Evolutionary conservation across 2,888 invertebrate genomes (phyloP).

Genomic region (Cephus nigrinus): DNA sequence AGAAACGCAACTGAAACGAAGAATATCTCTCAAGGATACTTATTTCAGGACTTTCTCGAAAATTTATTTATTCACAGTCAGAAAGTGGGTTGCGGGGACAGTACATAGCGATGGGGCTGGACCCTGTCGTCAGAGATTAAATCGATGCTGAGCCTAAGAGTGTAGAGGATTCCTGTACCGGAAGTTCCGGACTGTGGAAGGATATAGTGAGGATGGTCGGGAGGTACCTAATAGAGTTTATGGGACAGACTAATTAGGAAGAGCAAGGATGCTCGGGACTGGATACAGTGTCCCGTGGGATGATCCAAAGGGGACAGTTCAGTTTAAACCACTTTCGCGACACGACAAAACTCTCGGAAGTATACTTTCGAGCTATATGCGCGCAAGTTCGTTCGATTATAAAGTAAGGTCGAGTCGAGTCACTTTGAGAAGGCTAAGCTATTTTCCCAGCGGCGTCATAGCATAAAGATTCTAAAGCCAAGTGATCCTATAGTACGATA

Average conservation of each 20-base stretch:
- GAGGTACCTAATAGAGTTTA: constrained; percentile 48
- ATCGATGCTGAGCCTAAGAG: neutral
- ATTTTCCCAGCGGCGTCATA: neutral
- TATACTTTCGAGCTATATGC: neutral
- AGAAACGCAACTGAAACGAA: neutral
- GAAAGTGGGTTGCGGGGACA: neutral
- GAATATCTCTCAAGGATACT: neutral
- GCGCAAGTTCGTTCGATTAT: neutral
- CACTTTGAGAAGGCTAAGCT: neutral
- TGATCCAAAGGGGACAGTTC: constrained; percentile 37
- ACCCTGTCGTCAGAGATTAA: neutral
- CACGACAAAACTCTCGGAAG: neutral
- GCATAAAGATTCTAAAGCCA: neutral
- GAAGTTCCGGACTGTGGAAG: neutral
- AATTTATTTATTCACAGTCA: neutral
- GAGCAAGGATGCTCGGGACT: constrained; percentile 46
- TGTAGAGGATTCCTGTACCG: neutral
- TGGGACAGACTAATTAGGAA: constrained; percentile 53
- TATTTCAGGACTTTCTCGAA: neutral
- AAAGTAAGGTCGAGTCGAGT: neutral
- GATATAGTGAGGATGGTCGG: neutral
- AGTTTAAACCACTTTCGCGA: constrained; percentile 11
- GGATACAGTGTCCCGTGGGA: constrained; percentile 27
- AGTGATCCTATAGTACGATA: neutral
- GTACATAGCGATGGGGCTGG: neutral